Conservation (phyloP, 2,888 invertebrate genomes). For the Arenicola marina region DNA sequence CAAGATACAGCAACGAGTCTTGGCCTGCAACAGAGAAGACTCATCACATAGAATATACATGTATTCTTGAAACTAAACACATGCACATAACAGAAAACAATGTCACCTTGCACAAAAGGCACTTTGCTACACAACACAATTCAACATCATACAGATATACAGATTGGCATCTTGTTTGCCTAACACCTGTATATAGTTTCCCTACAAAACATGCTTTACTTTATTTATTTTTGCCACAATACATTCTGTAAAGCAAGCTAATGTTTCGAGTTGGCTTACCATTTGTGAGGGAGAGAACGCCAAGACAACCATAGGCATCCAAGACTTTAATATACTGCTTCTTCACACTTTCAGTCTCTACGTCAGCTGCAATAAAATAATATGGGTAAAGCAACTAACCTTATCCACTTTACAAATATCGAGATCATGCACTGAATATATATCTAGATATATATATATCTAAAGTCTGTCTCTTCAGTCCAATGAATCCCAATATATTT, state of each 20-base stretch:
- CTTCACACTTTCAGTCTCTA: conserved; percentile 87
- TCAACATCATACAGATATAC: background rate
- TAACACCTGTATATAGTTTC: too few species aligned
- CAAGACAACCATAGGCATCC: conserved; percentile 95
- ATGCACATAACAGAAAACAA: background rate
- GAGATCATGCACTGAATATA: too few species aligned
- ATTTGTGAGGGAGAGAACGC: conserved; percentile 70
- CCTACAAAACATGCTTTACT: too few species aligned
- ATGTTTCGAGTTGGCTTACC: conserved; percentile 22
- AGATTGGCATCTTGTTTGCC: background rate
- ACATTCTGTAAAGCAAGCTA: background rate
- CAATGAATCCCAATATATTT: too few species aligned
- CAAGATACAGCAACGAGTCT: conserved; percentile 67
- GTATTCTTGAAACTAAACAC: background rate
- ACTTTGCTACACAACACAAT: too few species aligned
- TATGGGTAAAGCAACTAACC: too few species aligned
- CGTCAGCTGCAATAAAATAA: conserved; percentile 67
- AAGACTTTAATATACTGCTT: conserved; percentile 87
- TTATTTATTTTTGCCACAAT: background rate
- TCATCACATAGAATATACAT: background rate
- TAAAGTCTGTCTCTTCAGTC: too few species aligned
- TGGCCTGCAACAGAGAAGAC: conserved; percentile 41
- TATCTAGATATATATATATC: too few species aligned
- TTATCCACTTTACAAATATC: too few species aligned
- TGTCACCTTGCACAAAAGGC: background rate